Evolutionary conservation across 2,888 invertebrate species (phyloP).

Genomic region (Anarsia innoxiella): DNA sequence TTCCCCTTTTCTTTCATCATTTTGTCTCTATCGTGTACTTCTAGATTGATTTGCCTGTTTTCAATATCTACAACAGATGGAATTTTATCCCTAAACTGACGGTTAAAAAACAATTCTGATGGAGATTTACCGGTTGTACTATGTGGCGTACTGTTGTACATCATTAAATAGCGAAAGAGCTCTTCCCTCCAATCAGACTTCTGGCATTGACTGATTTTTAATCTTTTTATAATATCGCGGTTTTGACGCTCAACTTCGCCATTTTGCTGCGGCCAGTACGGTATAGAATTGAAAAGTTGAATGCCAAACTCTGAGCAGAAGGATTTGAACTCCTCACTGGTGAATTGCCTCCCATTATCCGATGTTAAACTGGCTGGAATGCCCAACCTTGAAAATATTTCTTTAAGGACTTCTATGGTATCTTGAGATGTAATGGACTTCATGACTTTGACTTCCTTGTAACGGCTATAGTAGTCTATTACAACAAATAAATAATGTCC

Average conservation of each 20-base stretch:
- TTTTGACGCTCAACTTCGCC: slow-evolving; percentile 21
- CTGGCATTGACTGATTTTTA: slow-evolving; percentile 8
- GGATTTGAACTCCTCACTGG: slow-evolving; percentile 13
- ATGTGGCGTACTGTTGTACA: slow-evolving; percentile 22
- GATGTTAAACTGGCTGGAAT: slow-evolving; percentile 16
- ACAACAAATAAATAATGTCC: slow-evolving; percentile 10
- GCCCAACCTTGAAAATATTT: slow-evolving; percentile 15
- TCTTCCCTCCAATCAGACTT: slow-evolving; percentile 12
- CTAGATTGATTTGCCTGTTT: slow-evolving; percentile 13
- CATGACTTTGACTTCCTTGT: slow-evolving; percentile 14
- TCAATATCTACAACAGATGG: slow-evolving; percentile 11
- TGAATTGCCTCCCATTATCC: slow-evolving; percentile 20
- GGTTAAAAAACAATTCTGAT: slow-evolving; percentile 17
- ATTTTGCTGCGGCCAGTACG: slow-evolving; percentile 19
- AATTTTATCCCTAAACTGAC: slow-evolving; percentile 17
- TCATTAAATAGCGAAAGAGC: slow-evolving; percentile 14
- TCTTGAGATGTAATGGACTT: slow-evolving; percentile 2
- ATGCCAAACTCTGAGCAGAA: slow-evolving; percentile 17
- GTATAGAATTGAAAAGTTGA: slow-evolving; percentile 10
- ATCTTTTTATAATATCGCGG: slow-evolving; percentile 15
- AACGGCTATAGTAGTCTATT: slow-evolving; percentile 11
- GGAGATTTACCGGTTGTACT: slow-evolving; percentile 18
- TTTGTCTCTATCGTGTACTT: slow-evolving; percentile 21
- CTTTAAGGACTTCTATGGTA: slow-evolving; percentile 14
- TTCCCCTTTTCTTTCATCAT: slow-evolving; percentile 21